phyloP scores from a whole-genome alignment of 2,888 invertebrate species.

The Idaea dimidiata region DNA sequence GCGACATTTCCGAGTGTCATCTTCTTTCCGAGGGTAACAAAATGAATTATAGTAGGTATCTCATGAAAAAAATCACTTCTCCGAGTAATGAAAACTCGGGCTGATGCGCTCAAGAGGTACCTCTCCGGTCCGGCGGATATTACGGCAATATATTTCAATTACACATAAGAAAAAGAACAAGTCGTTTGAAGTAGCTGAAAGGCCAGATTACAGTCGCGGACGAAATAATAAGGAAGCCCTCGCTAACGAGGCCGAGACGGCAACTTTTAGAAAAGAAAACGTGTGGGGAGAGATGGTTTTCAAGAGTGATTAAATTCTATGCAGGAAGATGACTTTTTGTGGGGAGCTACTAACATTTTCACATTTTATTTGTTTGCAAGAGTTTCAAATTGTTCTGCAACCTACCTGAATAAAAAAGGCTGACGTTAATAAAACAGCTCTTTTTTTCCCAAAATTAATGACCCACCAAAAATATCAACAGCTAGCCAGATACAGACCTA shows the following conservation, averaged over 20 bases:
- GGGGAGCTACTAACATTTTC: not conserved
- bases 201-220: conserved; percentile 74
- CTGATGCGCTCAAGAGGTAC: conserved; percentile 73
- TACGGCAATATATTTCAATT: conserved; percentile 81
- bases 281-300: conserved; percentile 54
- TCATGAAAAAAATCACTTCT: conserved; percentile 74
- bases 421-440: not conserved
- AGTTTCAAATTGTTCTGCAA: not conserved
- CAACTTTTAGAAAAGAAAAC: conserved; percentile 64
- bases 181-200: conserved; percentile 79
- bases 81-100: conserved; percentile 77
- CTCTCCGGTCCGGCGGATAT: conserved; percentile 76
- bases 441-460: not conserved
- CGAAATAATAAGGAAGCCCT: conserved; percentile 74
- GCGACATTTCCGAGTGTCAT: conserved; percentile 60
- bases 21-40: conserved; percentile 56
- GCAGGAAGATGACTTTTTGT: conserved; percentile 9
- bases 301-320: conserved; percentile 56
- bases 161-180: conserved; percentile 81
- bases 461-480: not conserved
- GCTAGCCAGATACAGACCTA: too few species aligned
- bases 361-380: not conserved
- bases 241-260: conserved; percentile 68
- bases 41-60: conserved; percentile 71
- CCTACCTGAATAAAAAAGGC: not conserved